Base-by-base conservation (phyloP, 64 coral and sea anemone genomes). In the Astreopora myriophthalma region DNA sequence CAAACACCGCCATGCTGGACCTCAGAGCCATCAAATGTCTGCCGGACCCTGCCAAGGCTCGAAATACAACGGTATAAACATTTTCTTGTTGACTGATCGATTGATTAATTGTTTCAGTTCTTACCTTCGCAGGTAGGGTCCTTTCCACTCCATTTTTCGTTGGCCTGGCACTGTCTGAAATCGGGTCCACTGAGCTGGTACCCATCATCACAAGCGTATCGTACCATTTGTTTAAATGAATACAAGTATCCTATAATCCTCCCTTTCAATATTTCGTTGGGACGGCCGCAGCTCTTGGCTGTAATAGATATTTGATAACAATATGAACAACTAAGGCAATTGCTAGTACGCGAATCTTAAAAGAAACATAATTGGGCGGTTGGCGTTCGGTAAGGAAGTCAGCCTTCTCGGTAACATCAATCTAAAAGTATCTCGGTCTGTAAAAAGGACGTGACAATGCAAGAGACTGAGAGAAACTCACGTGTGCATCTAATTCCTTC, bases 81-180 rank as follows among this genome's bases (percentile, higher is more conserved):
- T n/a, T n/a, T n/a, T n/a, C n/a, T n/a, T n/a, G n/a, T 27, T 67
- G n/a, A 67, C 9, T 25, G 25, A 19, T 19, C 3, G 24, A 26
- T 25, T 27, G 30, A 33, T 1, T 31, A 24, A 33, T 9, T 70
- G 37, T n/a, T 55, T 55, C 9, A 55, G 8, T 44, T 44, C 40
- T 51, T 73, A 87, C 85, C 65, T 48, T 87, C 36, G 28, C 85
- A 87, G 31, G 25, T 31, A 46, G 85, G 85, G 5, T 49, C 20
- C 12, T 20, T 33, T 10, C 37, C 85, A 34, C 85, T 27, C 85
- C 85, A 87, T 42, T 87, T 23, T 38, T 72, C 38, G 37, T 87
- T 87, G 9, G 85, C 39, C 69, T 87, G 85, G 17, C 85, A 87
- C 23, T 44, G 63, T 29, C 85, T 87, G 67, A 34, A 87, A 70